phyloP scores from a whole-genome alignment of 2,888 invertebrate genomes.

The Busseola fusca region DNA sequence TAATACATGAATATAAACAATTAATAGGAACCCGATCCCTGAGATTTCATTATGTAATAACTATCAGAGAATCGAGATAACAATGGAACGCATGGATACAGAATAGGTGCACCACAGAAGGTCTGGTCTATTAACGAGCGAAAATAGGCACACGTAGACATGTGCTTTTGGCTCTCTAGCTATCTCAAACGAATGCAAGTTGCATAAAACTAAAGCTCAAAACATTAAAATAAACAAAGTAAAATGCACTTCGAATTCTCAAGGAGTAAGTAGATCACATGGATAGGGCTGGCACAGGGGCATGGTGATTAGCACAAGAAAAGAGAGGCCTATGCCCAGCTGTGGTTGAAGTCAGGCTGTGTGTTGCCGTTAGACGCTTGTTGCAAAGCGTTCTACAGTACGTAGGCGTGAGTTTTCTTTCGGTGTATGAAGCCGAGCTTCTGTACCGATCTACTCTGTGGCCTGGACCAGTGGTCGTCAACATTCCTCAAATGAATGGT shows the following conservation, averaged over 20 bases:
- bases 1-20: conserved; percentile 55
- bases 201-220: no score
- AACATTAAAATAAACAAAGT: background rate
- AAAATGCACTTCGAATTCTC: background rate
- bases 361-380: background rate
- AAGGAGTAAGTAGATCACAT: background rate
- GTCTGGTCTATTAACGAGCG: accelerated
- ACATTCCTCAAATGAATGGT: conserved; percentile 69
- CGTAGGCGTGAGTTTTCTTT: background rate
- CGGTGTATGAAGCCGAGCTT: background rate
- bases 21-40: conserved; percentile 62
- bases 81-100: conserved; percentile 52
- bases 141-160: background rate
- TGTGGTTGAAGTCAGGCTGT: no score
- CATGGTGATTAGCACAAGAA: no score
- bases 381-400: background rate
- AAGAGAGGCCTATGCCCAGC: no score
- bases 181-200: background rate
- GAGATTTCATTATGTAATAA: conserved; percentile 62
- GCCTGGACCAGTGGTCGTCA: conserved; percentile 53
- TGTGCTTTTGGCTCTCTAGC: background rate
- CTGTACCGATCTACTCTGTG: conserved; percentile 2
- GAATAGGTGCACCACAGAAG: conserved; percentile 9
- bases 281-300: no score
- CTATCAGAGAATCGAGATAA: conserved; percentile 61